phyloP scores from a whole-genome alignment of 2,113 vertebrate genomes.

The Crotophaga sulcirostris region DNA sequence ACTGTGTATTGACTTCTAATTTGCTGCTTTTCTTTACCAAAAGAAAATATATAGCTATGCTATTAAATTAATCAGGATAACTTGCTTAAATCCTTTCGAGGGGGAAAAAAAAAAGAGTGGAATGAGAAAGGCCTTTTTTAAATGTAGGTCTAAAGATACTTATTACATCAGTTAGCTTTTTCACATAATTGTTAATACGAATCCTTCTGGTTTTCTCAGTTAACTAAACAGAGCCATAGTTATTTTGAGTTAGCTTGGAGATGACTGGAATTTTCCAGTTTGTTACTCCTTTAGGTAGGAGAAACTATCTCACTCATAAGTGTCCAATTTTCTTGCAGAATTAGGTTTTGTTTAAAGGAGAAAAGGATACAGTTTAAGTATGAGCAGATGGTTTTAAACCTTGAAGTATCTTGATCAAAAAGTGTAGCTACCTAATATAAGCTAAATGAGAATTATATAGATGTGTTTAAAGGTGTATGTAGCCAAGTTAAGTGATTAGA shows the following conservation, averaged over 20 bases:
- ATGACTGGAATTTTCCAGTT: conserved; percentile 7
- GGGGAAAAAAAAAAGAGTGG: neutral
- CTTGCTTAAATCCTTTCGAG: neutral
- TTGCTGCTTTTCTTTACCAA: neutral
- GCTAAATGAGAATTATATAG: neutral
- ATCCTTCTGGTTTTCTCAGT: neutral
- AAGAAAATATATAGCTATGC: neutral
- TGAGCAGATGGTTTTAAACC: neutral
- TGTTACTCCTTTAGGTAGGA: neutral
- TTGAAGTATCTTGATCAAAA: neutral
- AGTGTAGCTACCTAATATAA: neutral
- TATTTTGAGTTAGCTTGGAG: neutral
- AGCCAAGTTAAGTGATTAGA: neutral
- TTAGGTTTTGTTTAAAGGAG: neutral
- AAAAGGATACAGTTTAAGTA: neutral
- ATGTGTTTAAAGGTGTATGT: neutral
- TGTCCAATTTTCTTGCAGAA: neutral
- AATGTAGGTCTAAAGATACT: neutral
- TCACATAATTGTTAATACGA: neutral
- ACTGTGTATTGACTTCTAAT: neutral
- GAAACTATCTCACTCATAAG: neutral
- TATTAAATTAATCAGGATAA: neutral
- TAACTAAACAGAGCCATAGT: neutral
- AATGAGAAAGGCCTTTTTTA: neutral
- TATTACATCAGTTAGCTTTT: neutral